phyloP scores from a whole-genome alignment of 2,888 invertebrate genomes.

The Tenthredo distinguenda region DNA sequence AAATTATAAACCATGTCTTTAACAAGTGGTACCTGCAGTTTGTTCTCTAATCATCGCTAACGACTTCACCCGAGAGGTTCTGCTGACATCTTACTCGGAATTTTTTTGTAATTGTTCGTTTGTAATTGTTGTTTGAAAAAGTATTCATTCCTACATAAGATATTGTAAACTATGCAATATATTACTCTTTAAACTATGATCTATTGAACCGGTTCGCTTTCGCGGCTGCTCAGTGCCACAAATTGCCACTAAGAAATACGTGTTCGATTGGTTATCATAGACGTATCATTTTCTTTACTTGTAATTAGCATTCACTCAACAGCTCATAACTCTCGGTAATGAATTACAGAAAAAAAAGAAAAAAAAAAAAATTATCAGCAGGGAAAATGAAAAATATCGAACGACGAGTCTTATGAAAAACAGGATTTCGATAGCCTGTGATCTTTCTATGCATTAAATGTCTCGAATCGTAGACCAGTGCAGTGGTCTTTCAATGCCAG shows the following conservation, averaged over 20 bases:
- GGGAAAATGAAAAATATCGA: not conserved
- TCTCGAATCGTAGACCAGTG: not conserved
- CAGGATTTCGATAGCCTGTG: not conserved
- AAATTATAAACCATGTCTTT: not conserved
- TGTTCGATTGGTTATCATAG: not conserved
- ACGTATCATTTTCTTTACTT: not conserved
- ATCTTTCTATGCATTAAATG: not conserved
- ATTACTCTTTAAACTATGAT: not conserved
- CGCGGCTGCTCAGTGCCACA: not conserved
- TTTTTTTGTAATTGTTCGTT: not conserved
- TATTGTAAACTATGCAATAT: not conserved
- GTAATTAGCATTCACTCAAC: not conserved
- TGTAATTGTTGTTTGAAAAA: too few species aligned
- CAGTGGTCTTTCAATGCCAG: not conserved
- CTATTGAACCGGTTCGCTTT: not conserved
- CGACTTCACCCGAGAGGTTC: not conserved
- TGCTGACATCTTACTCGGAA: not conserved
- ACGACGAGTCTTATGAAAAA: not conserved
- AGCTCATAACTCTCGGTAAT: not conserved
- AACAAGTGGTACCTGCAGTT: not conserved
- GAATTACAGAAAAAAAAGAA: not conserved
- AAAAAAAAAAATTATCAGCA: not conserved
- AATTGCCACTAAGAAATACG: not conserved
- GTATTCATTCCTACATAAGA: too few species aligned
- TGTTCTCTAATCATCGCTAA: not conserved